A percentile compares a stretch with the other conserved stretches of the same genome.
Evolutionary conservation across 1,140 invertebrate species (phyloP).

Genomic region (Euura saliciscinereae): DNA sequence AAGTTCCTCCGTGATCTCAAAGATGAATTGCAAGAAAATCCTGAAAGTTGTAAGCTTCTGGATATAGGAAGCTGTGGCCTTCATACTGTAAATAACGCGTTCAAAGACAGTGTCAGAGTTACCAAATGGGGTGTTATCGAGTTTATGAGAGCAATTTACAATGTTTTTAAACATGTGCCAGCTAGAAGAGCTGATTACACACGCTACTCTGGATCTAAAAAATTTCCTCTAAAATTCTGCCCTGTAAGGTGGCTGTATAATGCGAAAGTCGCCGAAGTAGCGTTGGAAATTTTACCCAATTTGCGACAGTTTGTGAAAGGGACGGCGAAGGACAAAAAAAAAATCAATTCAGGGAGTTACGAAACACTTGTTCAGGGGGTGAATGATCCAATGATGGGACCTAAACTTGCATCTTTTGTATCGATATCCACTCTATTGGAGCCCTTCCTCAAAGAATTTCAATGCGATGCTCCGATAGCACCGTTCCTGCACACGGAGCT

Average conservation of each 20-base stretch:
- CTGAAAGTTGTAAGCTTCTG: too few species aligned
- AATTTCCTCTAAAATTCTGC: slow-evolving; percentile 30
- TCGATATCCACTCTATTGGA: slow-evolving; percentile 24
- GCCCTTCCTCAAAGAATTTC: too few species aligned
- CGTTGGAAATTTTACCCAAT: slow-evolving; percentile 17
- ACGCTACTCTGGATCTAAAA: slow-evolving; percentile 8
- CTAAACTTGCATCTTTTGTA: slow-evolving; percentile 36
- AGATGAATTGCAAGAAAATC: too few species aligned
- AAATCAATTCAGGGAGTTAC: too few species aligned
- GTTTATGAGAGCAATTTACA: slow-evolving; percentile 24
- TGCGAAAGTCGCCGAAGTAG: slow-evolving; percentile 15
- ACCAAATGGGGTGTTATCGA: slow-evolving; percentile 21
- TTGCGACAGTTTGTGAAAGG: slow-evolving; percentile 18
- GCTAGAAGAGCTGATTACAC: slow-evolving; percentile 26
- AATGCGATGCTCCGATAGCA: too few species aligned
- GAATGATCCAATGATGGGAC: slow-evolving; percentile 29
- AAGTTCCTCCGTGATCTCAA: too few species aligned
- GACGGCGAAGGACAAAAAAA: too few species aligned
- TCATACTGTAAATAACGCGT: too few species aligned
- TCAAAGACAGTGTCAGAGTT: too few species aligned
- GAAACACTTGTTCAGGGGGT: too few species aligned
- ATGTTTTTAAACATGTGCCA: slow-evolving; percentile 27
- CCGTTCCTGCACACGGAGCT: too few species aligned
- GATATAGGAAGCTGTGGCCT: too few species aligned
- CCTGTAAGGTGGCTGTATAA: slow-evolving; percentile 24